Evolutionary conservation across 2,113 vertebrate species (phyloP).

Genomic region (Romanogobio albipinnatus): DNA sequence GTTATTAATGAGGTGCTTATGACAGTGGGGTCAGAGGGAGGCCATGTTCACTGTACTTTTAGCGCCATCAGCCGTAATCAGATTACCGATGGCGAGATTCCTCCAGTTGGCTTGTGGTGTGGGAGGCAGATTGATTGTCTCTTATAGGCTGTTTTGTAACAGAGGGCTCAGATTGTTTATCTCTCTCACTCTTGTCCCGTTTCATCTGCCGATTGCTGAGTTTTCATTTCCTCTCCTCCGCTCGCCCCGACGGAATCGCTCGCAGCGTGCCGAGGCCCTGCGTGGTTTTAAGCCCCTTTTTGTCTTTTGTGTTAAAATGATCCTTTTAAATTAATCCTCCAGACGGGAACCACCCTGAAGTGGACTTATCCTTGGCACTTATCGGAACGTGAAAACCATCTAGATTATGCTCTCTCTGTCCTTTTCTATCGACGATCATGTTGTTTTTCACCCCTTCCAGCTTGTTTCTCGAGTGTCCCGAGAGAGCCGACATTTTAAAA

Average conservation of each 20-base stretch:
- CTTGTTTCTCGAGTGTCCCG: constrained; percentile 1
- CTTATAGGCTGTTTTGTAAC: constrained; percentile 41
- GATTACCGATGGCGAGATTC: constrained; percentile 16
- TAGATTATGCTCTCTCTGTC: constrained; percentile 7
- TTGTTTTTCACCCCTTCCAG: constrained; percentile 8
- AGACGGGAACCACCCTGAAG: constrained; percentile 61
- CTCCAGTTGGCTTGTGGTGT: constrained; percentile 7
- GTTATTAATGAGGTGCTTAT: constrained; percentile 54
- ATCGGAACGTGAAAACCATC: constrained; percentile 50
- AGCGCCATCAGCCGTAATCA: constrained; percentile 18
- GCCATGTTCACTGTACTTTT: constrained; percentile 23
- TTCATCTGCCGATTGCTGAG: constrained; percentile 24
- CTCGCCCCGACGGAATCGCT: not conserved
- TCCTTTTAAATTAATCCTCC: constrained; percentile 67
- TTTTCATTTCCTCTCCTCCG: constrained; percentile 35
- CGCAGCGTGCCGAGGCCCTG: constrained; percentile 48
- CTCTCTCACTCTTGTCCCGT: constrained; percentile 20
- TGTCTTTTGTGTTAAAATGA: constrained; percentile 60
- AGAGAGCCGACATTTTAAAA: not conserved
- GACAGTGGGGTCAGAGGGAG: constrained; percentile 56
- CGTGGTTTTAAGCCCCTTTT: constrained; percentile 61
- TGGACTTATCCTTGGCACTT: constrained; percentile 58
- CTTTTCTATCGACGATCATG: not conserved
- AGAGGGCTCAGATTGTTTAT: constrained; percentile 29
- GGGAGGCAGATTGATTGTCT: constrained; percentile 40